Percentiles rank a stretch among this genome's conserved stretches.
Conservation (phyloP, 2,888 invertebrate genomes). For the Pteria penguin region DNA sequence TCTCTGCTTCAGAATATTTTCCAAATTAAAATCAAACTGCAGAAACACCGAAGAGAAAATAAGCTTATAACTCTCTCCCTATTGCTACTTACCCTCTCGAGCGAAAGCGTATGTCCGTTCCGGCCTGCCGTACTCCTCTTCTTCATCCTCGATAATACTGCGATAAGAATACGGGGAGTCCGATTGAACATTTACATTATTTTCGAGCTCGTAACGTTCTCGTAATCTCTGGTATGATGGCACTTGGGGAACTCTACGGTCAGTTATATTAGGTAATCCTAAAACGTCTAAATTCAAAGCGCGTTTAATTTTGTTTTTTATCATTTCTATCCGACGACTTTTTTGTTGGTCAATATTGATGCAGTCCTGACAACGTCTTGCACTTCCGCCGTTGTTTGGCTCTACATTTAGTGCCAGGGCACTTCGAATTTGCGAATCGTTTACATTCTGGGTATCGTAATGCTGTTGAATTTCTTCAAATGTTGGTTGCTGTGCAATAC, state of each 20-base stretch:
- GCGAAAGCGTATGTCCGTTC: constrained; percentile 37
- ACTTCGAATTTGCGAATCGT: constrained; percentile 19
- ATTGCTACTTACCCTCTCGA: constrained; percentile 29
- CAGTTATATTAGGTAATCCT: constrained; percentile 65
- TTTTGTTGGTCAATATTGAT: constrained; percentile 32
- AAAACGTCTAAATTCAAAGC: constrained; percentile 37
- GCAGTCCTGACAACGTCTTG: constrained; percentile 24
- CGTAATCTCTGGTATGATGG: constrained; percentile 62
- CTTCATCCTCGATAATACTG: constrained; percentile 24
- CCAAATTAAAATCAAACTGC: too few relatives aligned
- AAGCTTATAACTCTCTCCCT: too few relatives aligned
- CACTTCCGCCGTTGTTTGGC: not conserved
- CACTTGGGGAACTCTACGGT: constrained; percentile 59
- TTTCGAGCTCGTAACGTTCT: constrained; percentile 54
- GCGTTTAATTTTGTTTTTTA: constrained; percentile 40
- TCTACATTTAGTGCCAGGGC: constrained; percentile 14
- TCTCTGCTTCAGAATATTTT: too few relatives aligned
- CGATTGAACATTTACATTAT: constrained; percentile 30
- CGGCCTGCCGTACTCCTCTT: constrained; percentile 38
- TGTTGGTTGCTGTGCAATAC: constrained; percentile 6
- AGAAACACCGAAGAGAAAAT: too few relatives aligned
- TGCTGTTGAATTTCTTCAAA: constrained; percentile 8
- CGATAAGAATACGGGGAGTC: constrained; percentile 17
- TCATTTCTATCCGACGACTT: constrained; percentile 31
- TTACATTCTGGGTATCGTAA: constrained; percentile 24